Percentiles rank a stretch among this genome's conserved stretches.
Conservation (phyloP, 2,113 vertebrate species). For the Lepus timidus region DNA sequence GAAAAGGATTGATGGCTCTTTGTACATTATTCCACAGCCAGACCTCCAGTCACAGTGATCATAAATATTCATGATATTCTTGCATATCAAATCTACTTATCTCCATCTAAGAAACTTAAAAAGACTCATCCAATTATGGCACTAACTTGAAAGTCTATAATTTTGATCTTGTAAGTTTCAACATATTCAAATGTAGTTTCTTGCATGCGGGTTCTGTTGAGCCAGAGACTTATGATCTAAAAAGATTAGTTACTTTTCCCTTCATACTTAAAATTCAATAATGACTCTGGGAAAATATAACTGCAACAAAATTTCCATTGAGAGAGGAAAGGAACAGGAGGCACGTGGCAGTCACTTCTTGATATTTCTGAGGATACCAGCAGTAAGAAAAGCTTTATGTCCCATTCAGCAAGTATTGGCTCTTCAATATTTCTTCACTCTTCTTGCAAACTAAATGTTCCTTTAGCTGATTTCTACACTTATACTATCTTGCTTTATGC, state of each 20-base stretch:
- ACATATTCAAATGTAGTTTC: not conserved
- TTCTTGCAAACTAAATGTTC: not conserved
- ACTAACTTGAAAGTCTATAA: not conserved
- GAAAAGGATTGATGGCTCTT: not conserved
- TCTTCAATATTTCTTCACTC: not conserved
- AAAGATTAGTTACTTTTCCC: not conserved
- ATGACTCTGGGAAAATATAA: not conserved
- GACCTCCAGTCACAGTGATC: not conserved
- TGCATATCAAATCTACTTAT: not conserved
- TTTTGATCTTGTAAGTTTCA: slow-evolving; percentile 24
- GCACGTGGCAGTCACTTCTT: not conserved
- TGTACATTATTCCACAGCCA: not conserved
- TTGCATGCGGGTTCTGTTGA: not conserved
- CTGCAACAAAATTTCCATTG: not conserved
- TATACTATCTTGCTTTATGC: not conserved
- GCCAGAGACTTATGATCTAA: not conserved
- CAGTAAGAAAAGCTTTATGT: not conserved
- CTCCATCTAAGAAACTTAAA: slow-evolving; percentile 2
- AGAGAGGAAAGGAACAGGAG: not conserved
- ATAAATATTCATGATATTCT: slow-evolving; percentile 18
- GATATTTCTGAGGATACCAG: not conserved
- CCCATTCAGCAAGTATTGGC: not conserved
- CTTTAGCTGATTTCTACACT: not conserved
- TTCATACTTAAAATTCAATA: not conserved
- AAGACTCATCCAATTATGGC: not conserved